Evolutionary conservation across 2,888 invertebrate genomes (phyloP).

Genomic region (Drosophila multiciliata): DNA sequence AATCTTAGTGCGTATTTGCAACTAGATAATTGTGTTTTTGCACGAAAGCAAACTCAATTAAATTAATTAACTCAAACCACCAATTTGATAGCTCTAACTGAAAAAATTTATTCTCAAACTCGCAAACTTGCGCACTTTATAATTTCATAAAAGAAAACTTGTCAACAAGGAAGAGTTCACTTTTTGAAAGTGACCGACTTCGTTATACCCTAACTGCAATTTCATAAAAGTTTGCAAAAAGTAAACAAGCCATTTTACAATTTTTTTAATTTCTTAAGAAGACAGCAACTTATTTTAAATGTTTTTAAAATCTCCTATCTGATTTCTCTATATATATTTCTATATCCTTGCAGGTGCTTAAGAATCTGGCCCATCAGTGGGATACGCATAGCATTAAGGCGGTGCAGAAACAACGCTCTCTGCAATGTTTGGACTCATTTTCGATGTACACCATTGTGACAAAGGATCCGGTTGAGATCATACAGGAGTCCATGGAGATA

Average conservation of each 20-base stretch:
- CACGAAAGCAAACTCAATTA: conserved; percentile 56
- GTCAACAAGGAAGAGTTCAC: conserved; percentile 3
- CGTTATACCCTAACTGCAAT: neutral
- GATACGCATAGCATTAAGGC: conserved; percentile 72
- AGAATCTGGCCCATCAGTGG: conserved; percentile 83
- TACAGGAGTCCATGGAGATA: conserved; percentile 84
- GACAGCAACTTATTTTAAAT: neutral
- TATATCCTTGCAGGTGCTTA: conserved; percentile 75
- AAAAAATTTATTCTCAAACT: conserved; percentile 12
- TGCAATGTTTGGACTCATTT: conserved; percentile 83
- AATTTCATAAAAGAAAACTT: conserved; percentile 50
- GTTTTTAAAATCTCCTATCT: too few relatives aligned
- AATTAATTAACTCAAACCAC: conserved; percentile 59
- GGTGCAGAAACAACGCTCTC: conserved; percentile 77
- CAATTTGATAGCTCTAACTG: conserved; percentile 6
- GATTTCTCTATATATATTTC: neutral
- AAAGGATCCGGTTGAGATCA: conserved; percentile 83
- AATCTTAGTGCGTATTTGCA: neutral
- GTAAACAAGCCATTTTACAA: too few relatives aligned
- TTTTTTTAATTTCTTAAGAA: neutral
- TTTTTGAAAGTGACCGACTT: neutral
- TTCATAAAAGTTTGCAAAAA: neutral
- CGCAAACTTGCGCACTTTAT: conserved; percentile 24
- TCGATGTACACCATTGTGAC: conserved; percentile 84
- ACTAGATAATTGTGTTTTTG: conserved; percentile 20